Conservation (phyloP, 2,888 invertebrate species). For the Neria commutata region DNA sequence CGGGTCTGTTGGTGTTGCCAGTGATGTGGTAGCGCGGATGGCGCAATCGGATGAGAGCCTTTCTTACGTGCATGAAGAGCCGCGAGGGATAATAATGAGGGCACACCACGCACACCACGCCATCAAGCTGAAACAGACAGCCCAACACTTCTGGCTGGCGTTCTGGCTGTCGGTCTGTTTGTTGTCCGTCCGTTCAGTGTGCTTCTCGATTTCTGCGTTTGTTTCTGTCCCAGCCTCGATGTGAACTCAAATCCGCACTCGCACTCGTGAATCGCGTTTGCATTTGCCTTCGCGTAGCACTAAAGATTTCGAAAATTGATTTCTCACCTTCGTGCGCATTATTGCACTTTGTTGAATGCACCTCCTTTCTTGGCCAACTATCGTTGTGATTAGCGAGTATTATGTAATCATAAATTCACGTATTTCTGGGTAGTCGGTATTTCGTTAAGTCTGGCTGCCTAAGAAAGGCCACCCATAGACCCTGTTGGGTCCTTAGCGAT, state of each 20-base stretch:
- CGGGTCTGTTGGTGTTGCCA: not conserved
- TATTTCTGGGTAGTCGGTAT: no score
- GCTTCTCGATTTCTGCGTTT: no score
- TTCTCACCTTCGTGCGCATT: conserved; percentile 58
- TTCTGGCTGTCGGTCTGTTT: conserved; percentile 10
- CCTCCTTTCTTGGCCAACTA: conserved; percentile 13
- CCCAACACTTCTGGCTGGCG: conserved; percentile 33
- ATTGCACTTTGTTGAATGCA: conserved; percentile 30
- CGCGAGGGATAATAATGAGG: conserved; percentile 34
- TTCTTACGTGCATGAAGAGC: conserved; percentile 28
- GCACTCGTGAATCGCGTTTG: no score
- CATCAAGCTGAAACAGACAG: conserved; percentile 35
- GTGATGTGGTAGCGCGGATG: not conserved
- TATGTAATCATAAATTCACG: no score
- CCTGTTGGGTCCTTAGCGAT: no score
- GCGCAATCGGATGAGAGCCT: conserved; percentile 7
- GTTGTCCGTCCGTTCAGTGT: conserved; percentile 13
- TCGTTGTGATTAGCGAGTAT: no score
- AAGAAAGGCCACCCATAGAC: no score
- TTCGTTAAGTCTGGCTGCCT: no score
- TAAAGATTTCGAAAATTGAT: conserved; percentile 57
- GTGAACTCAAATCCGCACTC: no score
- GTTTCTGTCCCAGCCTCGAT: no score
- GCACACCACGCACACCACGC: no score
- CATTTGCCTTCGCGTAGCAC: conserved; percentile 7